A percentile compares a stretch with the other conserved stretches of the same genome.
phyloP scores from a whole-genome alignment of 2,888 invertebrate genomes.

The Hydrotaea diabolus region DNA sequence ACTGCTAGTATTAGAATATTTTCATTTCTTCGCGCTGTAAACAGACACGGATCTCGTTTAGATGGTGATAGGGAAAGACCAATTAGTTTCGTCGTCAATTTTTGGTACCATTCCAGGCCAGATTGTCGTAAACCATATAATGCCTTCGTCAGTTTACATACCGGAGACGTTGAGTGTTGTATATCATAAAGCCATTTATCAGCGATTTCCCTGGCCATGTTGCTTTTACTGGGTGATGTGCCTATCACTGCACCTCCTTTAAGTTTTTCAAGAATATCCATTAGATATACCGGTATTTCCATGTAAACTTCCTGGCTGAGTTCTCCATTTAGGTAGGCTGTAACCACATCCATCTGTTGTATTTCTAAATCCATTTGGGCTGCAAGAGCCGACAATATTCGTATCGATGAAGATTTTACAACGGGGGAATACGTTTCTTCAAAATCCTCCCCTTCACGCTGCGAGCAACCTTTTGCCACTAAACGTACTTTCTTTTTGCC shows the following conservation, averaged over 20 bases:
- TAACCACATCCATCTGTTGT: constrained; percentile 67
- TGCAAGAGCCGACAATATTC: constrained; percentile 44
- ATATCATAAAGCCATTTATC: constrained; percentile 43
- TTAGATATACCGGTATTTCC: constrained; percentile 46
- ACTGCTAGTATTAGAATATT: constrained; percentile 55
- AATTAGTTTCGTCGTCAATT: constrained; percentile 45
- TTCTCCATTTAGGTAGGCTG: too few species aligned
- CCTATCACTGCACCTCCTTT: constrained; percentile 16
- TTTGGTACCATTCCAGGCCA: constrained; percentile 56
- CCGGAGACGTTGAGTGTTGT: constrained; percentile 30
- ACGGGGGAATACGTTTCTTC: constrained; percentile 46
- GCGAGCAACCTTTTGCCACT: too few species aligned
- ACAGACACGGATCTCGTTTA: constrained; percentile 61
- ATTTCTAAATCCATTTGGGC: constrained; percentile 56
- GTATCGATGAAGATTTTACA: constrained; percentile 42
- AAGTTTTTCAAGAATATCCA: constrained; percentile 7
- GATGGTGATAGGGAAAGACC: constrained; percentile 50
- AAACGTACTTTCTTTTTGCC: too few species aligned
- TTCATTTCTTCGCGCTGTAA: constrained; percentile 30
- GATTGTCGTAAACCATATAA: constrained; percentile 60
- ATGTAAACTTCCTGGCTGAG: constrained; percentile 57
- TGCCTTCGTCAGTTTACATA: constrained; percentile 54
- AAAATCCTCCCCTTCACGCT: constrained; percentile 19
- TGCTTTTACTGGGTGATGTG: neutral
- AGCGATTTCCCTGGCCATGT: constrained; percentile 1